phyloP scores from a whole-genome alignment of 1,140 invertebrate species.

The Rhagoletis pomonella region DNA sequence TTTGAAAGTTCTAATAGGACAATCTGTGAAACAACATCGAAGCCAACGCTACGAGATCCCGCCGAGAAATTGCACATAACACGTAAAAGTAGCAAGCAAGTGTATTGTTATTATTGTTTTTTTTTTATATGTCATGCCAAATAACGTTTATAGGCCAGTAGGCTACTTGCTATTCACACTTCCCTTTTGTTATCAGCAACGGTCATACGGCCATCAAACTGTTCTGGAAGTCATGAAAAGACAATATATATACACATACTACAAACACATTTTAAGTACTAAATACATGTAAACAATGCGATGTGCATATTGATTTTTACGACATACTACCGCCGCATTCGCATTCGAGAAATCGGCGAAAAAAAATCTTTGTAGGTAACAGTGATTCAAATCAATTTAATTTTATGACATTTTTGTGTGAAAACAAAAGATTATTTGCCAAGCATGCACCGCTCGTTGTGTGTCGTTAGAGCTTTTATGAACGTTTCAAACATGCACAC shows the following conservation, averaged over 20 bases:
- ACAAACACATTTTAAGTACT: too few relatives aligned
- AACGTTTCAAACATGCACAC: too few relatives aligned
- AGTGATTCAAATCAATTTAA: slow-evolving; percentile 48
- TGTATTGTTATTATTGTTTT: neutral
- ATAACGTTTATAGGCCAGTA: slow-evolving; percentile 21
- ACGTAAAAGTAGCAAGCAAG: neutral
- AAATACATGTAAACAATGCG: neutral
- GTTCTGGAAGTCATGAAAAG: neutral
- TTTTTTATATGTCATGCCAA: neutral
- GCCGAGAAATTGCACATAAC: neutral
- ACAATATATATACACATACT: neutral
- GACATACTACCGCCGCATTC: slow-evolving; percentile 10
- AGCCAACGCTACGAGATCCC: neutral
- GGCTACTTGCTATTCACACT: slow-evolving; percentile 37
- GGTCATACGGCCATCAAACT: slow-evolving; percentile 36
- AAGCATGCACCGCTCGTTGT: neutral
- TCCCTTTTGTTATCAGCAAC: slow-evolving; percentile 40
- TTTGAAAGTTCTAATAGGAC: too few relatives aligned
- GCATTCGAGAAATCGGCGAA: neutral
- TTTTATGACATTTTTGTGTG: slow-evolving; percentile 39
- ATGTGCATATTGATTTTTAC: slow-evolving; percentile 29
- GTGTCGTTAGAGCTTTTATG: neutral
- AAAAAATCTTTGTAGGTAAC: slow-evolving; percentile 30
- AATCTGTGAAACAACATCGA: too few relatives aligned
- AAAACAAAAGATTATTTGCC: slow-evolving; percentile 3